Evolutionary conservation across 2,888 invertebrate genomes (phyloP).

Genomic region (Synergus umbraculus): DNA sequence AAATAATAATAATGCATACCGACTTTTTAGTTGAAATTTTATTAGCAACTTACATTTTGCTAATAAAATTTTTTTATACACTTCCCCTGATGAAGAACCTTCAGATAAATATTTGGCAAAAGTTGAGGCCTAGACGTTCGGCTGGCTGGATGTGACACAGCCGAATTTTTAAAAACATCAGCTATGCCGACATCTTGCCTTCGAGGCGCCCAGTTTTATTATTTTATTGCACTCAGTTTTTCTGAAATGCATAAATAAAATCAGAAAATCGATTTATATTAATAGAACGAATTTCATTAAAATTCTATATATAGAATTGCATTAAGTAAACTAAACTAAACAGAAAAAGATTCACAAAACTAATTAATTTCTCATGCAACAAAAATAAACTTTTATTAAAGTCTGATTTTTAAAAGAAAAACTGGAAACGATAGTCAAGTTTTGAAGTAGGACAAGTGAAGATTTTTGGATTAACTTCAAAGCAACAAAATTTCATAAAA

Average conservation of each 20-base stretch:
- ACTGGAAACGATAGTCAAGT: no score
- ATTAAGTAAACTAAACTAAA: no score
- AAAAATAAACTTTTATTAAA: background rate
- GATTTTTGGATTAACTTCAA: no score
- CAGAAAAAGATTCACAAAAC: background rate
- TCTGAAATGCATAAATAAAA: background rate
- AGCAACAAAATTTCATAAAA: background rate
- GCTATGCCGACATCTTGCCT: conserved; percentile 95
- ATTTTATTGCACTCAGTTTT: background rate
- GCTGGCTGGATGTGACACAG: conserved; percentile 92
- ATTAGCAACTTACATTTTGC: background rate
- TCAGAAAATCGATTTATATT: background rate
- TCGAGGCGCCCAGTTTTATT: conserved; percentile 78
- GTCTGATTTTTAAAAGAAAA: no score
- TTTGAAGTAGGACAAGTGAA: no score
- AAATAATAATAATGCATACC: background rate
- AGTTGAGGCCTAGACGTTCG: conserved; percentile 63
- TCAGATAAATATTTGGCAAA: background rate
- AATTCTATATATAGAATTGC: background rate
- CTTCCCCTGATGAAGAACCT: background rate
- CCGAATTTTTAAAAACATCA: conserved; percentile 86
- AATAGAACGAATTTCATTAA: background rate
- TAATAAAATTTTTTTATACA: background rate
- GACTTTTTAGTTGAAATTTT: no score
- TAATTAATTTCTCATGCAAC: background rate